Percentiles rank a stretch among this genome's conserved stretches.
Conservation (phyloP, 1,140 invertebrate species). For the Lordiphosa mommai region DNA sequence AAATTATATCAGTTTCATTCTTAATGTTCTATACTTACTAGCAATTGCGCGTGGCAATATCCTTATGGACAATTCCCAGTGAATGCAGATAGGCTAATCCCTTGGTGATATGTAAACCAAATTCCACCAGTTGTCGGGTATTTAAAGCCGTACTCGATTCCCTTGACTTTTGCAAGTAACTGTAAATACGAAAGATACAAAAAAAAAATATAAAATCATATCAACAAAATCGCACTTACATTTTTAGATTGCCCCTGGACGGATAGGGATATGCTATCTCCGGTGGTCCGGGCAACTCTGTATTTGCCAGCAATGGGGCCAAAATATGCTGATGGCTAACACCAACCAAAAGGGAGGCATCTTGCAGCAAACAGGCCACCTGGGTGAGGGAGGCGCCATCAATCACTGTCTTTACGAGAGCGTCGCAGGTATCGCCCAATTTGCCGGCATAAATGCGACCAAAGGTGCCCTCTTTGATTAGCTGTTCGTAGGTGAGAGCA, state of each 20-base stretch:
- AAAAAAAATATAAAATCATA: neutral
- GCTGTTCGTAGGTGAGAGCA: conserved; percentile 83
- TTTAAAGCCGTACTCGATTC: conserved; percentile 82
- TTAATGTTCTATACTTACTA: conserved; percentile 83
- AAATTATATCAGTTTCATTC: too few species aligned
- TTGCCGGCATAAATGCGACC: conserved; percentile 89
- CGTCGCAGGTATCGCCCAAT: conserved; percentile 86
- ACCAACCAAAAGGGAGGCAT: conserved; percentile 91
- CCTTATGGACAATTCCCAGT: conserved; percentile 92
- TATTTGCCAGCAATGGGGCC: conserved; percentile 89
- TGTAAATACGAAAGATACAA: conserved; percentile 67
- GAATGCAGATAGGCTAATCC: conserved; percentile 95
- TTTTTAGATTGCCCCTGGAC: conserved; percentile 92
- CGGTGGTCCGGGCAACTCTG: conserved; percentile 87
- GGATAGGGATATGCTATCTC: conserved; percentile 90
- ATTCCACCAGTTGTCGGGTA: conserved; percentile 93
- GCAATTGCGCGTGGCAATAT: conserved; percentile 94
- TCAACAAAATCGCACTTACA: conserved; percentile 81
- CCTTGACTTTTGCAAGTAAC: conserved; percentile 84
- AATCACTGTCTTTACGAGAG: conserved; percentile 91
- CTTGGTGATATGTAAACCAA: conserved; percentile 92
- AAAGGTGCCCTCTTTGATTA: conserved; percentile 90
- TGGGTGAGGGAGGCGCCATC: conserved; percentile 91
- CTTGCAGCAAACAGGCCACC: conserved; percentile 89
- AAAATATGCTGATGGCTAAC: conserved; percentile 91